Evolutionary conservation across 2,113 vertebrate species (phyloP).

Genomic region (Stercorarius parasiticus): DNA sequence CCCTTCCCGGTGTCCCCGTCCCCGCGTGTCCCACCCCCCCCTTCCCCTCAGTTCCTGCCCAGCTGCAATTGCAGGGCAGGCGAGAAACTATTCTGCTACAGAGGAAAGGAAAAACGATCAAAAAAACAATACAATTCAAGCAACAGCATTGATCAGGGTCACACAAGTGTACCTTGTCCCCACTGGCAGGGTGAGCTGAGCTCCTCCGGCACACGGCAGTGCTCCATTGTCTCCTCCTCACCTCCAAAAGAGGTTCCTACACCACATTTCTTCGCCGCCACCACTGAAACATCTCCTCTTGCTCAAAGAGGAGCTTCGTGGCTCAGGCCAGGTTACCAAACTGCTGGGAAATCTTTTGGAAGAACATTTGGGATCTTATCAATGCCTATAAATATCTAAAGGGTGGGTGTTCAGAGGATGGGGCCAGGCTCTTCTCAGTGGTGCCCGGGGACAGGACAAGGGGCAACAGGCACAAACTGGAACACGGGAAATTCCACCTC

Average conservation of each 20-base stretch:
- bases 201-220: fast-evolving
- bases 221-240: fast-evolving
- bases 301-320: neutral
- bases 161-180: fast-evolving
- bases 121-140: no score
- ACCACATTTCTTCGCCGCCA: neutral
- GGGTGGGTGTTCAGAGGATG: no score
- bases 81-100: neutral
- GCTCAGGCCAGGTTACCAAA: neutral
- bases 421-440: no score
- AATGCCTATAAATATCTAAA: no score
- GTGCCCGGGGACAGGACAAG: no score
- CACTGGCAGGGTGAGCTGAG: neutral
- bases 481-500: no score
- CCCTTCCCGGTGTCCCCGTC: fast-evolving
- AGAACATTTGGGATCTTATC: neutral
- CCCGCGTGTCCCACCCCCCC: neutral
- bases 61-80: fast-evolving
- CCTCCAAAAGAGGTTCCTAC: neutral
- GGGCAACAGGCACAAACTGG: no score
- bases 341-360: neutral
- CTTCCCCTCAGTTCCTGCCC: no score
- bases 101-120: neutral
- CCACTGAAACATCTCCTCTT: neutral
- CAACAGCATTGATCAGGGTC: neutral